Percentiles rank a stretch among this genome's conserved stretches.
Evolutionary conservation across 1,140 invertebrate genomes (phyloP).

Genomic region (Ceratina calcarata): DNA sequence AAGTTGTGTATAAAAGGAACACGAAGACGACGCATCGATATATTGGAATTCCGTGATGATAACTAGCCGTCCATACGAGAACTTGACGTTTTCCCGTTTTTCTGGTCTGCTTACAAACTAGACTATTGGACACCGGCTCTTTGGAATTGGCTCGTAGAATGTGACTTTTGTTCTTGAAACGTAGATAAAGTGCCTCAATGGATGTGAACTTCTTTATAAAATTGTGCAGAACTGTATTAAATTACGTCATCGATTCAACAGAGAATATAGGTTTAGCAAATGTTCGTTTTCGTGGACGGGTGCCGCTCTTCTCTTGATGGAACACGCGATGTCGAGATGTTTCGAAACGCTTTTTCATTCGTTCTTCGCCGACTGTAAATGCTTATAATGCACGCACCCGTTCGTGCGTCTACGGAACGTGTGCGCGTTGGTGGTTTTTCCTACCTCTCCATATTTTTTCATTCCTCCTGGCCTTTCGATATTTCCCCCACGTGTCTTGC

Average conservation of each 20-base stretch:
- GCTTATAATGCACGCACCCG: conserved; percentile 25
- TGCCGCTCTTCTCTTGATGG: no score
- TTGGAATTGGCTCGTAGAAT: neutral
- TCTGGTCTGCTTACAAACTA: neutral
- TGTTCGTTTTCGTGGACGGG: neutral
- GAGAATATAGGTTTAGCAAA: no score
- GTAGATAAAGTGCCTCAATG: neutral
- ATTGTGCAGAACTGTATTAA: neutral
- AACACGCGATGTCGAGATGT: neutral
- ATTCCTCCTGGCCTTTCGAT: conserved; percentile 47
- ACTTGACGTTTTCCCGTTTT: neutral
- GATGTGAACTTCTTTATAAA: neutral
- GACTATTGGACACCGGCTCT: neutral
- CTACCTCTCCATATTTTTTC: no score
- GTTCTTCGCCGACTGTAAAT: conserved; percentile 36
- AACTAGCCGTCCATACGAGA: neutral
- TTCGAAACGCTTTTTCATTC: conserved; percentile 23
- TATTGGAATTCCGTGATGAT: neutral
- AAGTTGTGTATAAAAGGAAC: conserved; percentile 3
- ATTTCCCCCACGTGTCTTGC: conserved; percentile 53
- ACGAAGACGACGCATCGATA: neutral
- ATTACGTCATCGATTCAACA: no score
- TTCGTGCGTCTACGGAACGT: conserved; percentile 17
- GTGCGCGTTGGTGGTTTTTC: neutral
- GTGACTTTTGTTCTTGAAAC: neutral